Evolutionary conservation across 1,140 invertebrate species (phyloP), one percentile per base, ranked within the genome.

Genomic region (Halictus rubicundus): DNA sequence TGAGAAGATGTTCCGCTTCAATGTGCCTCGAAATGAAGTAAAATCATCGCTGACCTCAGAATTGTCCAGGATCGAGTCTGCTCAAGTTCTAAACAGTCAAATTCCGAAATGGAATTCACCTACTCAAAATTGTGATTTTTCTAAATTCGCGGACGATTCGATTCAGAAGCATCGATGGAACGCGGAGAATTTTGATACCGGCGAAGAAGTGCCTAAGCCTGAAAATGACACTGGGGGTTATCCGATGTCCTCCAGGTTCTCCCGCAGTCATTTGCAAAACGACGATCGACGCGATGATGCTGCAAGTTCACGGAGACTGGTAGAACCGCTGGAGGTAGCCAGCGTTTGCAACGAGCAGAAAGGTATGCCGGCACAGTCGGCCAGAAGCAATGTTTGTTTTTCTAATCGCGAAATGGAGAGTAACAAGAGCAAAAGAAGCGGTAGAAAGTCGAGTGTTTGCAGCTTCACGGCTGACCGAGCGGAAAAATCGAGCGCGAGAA

Each of bases 1-100:
- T 23, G 60, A 78, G 5, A 52, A 49, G 19, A 23, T 57, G 0
- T 54, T 78, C 19, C 42, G 5, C 21, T 72, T 78, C 25, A 57
- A 49, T 37, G 39, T 23, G 5, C 2, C 68, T 19, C 19, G 21
- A 57, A n/a, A 1, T 9, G 21, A 57, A 57, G n/a, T n/a, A 1
- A n/a, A n/a, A 57, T 57, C 54, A 9, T 8, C 27, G 1, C 21
- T 32, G 14, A 64, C 19, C 7, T 10, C n/a, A 10, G 37, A 64
- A 1, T 64, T 12, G 10, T 49, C 9, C 16, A 68, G 5, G 27
- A 52, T 19, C 27, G 21, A 27, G 12, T 42, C 37, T 10, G 23
- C 0, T 4, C 5, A 25, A 0, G 19, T 52, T 21, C 3, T 52
- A 16, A 16, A 52, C 16, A 52, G 14, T 16, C 14, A 6, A 2